Evolutionary conservation across 1,140 invertebrate species (phyloP).

Genomic region (Bathynomus jamesi): DNA sequence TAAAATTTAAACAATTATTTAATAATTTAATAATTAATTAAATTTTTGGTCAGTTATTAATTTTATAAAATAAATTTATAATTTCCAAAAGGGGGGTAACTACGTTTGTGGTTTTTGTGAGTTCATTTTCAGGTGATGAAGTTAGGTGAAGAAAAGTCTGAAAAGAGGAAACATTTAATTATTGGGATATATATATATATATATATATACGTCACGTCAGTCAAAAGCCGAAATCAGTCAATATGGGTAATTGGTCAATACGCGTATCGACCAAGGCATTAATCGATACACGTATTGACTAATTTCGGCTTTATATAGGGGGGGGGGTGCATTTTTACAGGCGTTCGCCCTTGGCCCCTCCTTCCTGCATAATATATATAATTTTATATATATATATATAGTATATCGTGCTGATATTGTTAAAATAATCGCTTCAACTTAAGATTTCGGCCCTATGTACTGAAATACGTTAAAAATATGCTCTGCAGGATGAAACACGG

Average conservation of each 20-base stretch:
- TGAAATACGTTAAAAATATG: too few relatives aligned
- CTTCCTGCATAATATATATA: neutral
- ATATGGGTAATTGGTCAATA: neutral
- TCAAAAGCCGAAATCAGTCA: neutral
- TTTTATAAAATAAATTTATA: neutral
- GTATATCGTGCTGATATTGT: neutral
- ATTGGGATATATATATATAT: too few relatives aligned
- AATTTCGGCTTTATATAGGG: too few relatives aligned
- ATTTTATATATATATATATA: neutral
- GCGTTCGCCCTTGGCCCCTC: too few relatives aligned
- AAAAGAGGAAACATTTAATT: too few relatives aligned
- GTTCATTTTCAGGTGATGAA: too few relatives aligned
- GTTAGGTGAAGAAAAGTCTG: too few relatives aligned
- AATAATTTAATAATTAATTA: neutral
- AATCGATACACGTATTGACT: neutral
- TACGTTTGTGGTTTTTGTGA: neutral
- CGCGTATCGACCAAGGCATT: neutral
- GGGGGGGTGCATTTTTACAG: too few relatives aligned
- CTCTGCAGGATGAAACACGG: too few relatives aligned
- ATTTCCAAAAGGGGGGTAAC: neutral
- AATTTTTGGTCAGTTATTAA: neutral
- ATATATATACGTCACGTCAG: neutral
- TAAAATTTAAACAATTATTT: neutral
- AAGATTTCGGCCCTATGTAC: too few relatives aligned
- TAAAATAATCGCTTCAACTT: neutral